A percentile compares a stretch with the other conserved stretches of the same genome.
Conservation (phyloP, 1,140 invertebrate species). For the Drosophila busckii region DNA sequence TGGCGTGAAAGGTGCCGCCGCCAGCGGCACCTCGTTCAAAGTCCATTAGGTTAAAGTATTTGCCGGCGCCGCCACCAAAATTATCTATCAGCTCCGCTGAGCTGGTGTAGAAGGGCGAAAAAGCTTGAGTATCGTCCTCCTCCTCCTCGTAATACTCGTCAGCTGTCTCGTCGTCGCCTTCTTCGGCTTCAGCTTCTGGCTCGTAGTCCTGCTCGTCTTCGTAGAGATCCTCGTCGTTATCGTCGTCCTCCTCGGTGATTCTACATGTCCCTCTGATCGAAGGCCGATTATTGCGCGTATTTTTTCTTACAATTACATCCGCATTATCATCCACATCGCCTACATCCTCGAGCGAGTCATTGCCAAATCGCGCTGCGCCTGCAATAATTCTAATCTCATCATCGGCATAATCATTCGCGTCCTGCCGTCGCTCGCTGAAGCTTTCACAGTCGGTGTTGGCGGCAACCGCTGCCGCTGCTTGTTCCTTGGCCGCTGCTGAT, state of each 20-base stretch:
- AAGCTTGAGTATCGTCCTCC: conserved; percentile 68
- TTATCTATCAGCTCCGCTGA: conserved; percentile 65
- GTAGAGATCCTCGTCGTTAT: conserved; percentile 41
- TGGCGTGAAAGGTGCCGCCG: conserved; percentile 51
- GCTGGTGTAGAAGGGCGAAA: conserved; percentile 63
- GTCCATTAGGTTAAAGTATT: conserved; percentile 64
- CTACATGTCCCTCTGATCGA: conserved; percentile 67
- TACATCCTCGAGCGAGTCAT: conserved; percentile 64
- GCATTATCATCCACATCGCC: conserved; percentile 64
- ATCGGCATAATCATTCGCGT: conserved; percentile 52
- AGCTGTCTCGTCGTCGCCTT: conserved; percentile 57
- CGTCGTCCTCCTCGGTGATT: conserved; percentile 64
- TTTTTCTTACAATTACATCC: conserved; percentile 61
- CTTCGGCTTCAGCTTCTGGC: conserved; percentile 18
- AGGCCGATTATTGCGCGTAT: conserved; percentile 52
- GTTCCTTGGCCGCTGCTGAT: conserved; percentile 56
- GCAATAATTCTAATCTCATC: conserved; percentile 33
- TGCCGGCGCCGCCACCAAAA: conserved; percentile 55
- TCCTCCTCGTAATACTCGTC: conserved; percentile 67
- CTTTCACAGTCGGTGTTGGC: conserved; percentile 58
- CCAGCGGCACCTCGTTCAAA: conserved; percentile 53
- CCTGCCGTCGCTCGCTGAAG: conserved; percentile 51
- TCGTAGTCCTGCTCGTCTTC: conserved; percentile 36
- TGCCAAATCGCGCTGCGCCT: conserved; percentile 24
- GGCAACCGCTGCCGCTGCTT: conserved; percentile 13